phyloP scores from a whole-genome alignment of 2,888 invertebrate genomes.

The Sarcophaga rosellei region DNA sequence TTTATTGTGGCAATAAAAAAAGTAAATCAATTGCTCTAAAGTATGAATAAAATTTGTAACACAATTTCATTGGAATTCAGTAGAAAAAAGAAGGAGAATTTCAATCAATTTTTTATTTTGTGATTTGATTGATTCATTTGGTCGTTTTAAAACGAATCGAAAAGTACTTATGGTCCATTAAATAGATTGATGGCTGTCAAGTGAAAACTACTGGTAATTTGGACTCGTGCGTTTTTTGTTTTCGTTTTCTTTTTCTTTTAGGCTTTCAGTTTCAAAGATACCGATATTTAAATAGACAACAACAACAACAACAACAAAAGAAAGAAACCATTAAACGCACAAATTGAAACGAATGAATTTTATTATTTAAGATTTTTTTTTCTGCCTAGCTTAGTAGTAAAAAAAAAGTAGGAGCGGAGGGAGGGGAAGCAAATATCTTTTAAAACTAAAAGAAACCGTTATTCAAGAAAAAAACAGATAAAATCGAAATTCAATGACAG shows the following conservation, averaged over 20 bases:
- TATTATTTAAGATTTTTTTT: constrained; percentile 36
- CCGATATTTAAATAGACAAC: constrained; percentile 22
- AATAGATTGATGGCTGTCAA: constrained; percentile 60
- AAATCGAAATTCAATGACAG: constrained; percentile 59
- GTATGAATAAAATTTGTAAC: constrained; percentile 1
- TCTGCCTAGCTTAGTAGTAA: too few species aligned
- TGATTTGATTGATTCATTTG: background rate
- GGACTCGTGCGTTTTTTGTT: constrained; percentile 27
- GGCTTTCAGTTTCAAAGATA: constrained; percentile 13
- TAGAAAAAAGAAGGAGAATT: background rate
- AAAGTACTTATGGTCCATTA: constrained; percentile 46
- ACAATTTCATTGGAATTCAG: background rate
- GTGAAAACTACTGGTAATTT: constrained; percentile 52
- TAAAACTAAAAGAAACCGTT: constrained; percentile 9
- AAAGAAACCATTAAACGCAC: constrained; percentile 43
- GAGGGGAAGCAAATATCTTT: constrained; percentile 29
- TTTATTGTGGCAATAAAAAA: background rate
- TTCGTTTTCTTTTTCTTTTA: background rate
- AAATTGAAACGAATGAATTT: constrained; percentile 37
- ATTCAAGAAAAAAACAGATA: constrained; percentile 37
- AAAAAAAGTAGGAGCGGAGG: too few species aligned
- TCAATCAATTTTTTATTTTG: background rate
- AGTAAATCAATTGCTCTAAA: background rate
- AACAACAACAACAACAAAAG: constrained; percentile 22
- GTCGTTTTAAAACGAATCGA: constrained; percentile 27